Base-by-base conservation (phyloP, 2,888 invertebrate genomes). In the Dicranocentrus wangi region DNA sequence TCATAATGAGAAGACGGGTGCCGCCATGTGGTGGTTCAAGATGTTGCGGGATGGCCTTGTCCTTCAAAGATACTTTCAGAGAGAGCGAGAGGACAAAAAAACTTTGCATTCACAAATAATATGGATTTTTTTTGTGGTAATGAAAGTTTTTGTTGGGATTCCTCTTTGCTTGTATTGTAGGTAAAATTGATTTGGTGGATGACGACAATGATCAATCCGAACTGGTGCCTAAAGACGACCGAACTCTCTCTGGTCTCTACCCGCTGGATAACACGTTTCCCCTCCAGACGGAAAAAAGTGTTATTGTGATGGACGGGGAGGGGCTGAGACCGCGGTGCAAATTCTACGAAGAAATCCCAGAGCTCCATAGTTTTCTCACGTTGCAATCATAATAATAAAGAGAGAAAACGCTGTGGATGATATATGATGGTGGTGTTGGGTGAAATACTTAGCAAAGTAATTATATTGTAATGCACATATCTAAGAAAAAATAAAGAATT, bases 261-360 rank as follows among this genome's bases (percentile, higher is more conserved):
- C 60, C 72, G 8, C 51, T 47, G 19, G 80, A 80, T 42, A 73
- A 66, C 27, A 66, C 80, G 15, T 80, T 80, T 51, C 80, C 80
- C 23, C n/a, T 80, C 19, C 68, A 73, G 68, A 80, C 66, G 5
- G 72, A 60, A 2, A 60, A 61, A 61, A 72, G 68, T 47, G 61
- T 80, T 1, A 68, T 80, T 80, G 73, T 80, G 61, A 72, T 73
- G 68, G 68, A 73, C 61, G 80, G 58, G 3, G 80, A 80, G 13
- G 73, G 72, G 19, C 27, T 80, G n/a, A 47, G 68, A 55, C 72
- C 80, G 15, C 43, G 80, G 51, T 80, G 80, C 51, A 80, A 72
- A 80, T 80, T 80, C 58, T 79, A 79, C 17, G 79, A 79, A 58
- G 79, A 79, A 58, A 79, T 79, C 25, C 79, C 79, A n/a, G 79